These are phyloP conservation scores for Petrolisthes cinctipes DNA, from an alignment of 2,888 invertebrate species.

Conservation along the genomic window DNA sequence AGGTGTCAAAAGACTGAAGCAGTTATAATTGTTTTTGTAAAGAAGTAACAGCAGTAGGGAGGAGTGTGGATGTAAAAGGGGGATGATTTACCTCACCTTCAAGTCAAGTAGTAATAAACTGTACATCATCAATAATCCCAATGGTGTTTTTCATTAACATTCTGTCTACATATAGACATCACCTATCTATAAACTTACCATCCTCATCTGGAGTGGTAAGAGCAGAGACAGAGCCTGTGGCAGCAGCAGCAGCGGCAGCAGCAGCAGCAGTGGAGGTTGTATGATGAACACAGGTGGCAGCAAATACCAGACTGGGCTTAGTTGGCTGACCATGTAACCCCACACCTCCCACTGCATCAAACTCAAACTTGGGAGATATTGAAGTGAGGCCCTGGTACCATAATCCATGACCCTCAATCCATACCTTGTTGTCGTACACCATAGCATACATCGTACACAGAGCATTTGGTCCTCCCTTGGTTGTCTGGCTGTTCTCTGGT, in stretches of 20 bases:
- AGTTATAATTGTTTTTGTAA: too few species aligned
- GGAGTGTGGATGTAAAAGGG: too few species aligned
- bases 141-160: too few species aligned
- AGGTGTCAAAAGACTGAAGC: too few species aligned
- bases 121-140: too few species aligned
- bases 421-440: conserved; percentile 63
- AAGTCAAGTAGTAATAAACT: too few species aligned
- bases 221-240: conserved; percentile 26
- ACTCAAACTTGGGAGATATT: conserved; percentile 63
- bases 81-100: too few species aligned
- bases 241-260: conserved; percentile 24
- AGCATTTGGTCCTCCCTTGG: neutral
- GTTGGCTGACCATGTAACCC: conserved; percentile 37
- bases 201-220: conserved; percentile 59
- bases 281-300: conserved; percentile 42
- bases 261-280: conserved; percentile 17
- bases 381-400: conserved; percentile 64
- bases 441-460: conserved; percentile 64
- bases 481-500: neutral
- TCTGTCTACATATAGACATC: too few species aligned
- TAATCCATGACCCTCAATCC: conserved; percentile 65
- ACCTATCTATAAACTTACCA: conserved; percentile 28
- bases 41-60: too few species aligned
- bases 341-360: conserved; percentile 48
- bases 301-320: conserved; percentile 43